Percentiles rank a stretch among this genome's conserved stretches.
phyloP scores from a whole-genome alignment of 1,140 invertebrate species.

The Harpegnathos saltator region DNA sequence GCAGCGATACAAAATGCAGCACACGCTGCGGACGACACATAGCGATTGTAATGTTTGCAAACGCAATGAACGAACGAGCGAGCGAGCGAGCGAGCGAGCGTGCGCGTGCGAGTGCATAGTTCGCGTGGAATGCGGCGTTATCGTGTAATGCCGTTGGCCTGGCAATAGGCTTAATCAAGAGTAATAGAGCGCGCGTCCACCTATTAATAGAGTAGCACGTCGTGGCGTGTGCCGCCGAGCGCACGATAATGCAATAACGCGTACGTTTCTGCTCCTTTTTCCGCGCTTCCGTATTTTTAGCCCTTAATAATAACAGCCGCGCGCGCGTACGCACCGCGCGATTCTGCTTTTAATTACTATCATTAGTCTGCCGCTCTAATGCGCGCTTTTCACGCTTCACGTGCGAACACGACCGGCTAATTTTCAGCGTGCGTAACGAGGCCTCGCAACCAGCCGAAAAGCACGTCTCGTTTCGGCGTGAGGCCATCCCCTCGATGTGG shows the following conservation, averaged over 20 bases:
- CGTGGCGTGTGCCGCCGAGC: slow-evolving; percentile 63
- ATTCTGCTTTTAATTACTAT: slow-evolving; percentile 38
- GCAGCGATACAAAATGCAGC: slow-evolving; percentile 14
- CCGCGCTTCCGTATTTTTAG: no score
- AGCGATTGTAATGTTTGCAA: slow-evolving; percentile 57
- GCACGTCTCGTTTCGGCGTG: slow-evolving; percentile 11
- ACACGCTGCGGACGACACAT: slow-evolving; percentile 6
- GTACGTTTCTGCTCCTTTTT: not conserved
- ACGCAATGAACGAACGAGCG: not conserved
- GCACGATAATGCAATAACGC: slow-evolving; percentile 59
- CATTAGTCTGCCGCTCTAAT: slow-evolving; percentile 16
- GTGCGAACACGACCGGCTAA: slow-evolving; percentile 18
- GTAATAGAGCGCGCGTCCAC: slow-evolving; percentile 75
- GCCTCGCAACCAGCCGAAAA: slow-evolving; percentile 8
- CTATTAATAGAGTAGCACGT: slow-evolving; percentile 75
- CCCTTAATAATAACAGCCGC: not conserved
- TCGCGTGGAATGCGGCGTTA: slow-evolving; percentile 69
- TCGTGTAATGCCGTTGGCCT: slow-evolving; percentile 69
- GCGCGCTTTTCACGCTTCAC: slow-evolving; percentile 3
- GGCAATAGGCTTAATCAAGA: slow-evolving; percentile 78
- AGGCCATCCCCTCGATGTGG: not conserved
- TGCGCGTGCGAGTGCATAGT: slow-evolving; percentile 7
- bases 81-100: no score
- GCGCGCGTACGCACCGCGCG: not conserved
- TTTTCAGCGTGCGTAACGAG: not conserved